A percentile compares a stretch with the other conserved stretches of the same genome.
phyloP scores from a whole-genome alignment of 2,888 invertebrate species.

The Psylliodes chrysocephalus region DNA sequence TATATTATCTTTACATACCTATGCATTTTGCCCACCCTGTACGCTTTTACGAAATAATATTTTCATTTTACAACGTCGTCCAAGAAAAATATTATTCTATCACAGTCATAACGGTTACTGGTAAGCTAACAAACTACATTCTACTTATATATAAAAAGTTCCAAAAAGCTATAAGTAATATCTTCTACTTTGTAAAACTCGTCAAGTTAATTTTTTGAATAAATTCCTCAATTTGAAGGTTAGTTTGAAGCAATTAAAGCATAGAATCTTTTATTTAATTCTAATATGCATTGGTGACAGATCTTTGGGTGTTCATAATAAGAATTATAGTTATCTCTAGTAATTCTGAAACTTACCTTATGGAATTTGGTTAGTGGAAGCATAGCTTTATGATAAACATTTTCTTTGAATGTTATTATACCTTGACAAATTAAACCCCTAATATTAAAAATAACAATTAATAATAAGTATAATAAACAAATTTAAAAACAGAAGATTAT shows the following conservation, averaged over 20 bases:
- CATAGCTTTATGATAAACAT: not conserved
- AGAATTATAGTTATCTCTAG: not conserved
- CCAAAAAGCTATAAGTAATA: conserved; percentile 35
- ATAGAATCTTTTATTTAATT: conserved; percentile 11
- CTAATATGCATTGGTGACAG: conserved; percentile 25
- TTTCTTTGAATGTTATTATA: too few relatives aligned
- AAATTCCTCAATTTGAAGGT: conserved; percentile 24
- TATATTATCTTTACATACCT: too few relatives aligned
- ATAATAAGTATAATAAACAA: too few relatives aligned
- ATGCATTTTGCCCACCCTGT: conserved; percentile 9
- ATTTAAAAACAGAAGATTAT: too few relatives aligned
- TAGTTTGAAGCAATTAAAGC: conserved; percentile 34
- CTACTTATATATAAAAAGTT: conserved; percentile 36
- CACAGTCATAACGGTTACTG: conserved; percentile 38
- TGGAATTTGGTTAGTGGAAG: not conserved
- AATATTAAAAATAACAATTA: too few relatives aligned
- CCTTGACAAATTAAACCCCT: too few relatives aligned
- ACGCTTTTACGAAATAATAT: conserved; percentile 11
- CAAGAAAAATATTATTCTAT: conserved; percentile 37
- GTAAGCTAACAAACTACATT: conserved; percentile 27
- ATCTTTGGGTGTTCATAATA: conserved; percentile 8
- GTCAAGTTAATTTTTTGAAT: conserved; percentile 18
- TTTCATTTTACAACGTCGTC: conserved; percentile 21
- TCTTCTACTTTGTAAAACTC: conserved; percentile 37
- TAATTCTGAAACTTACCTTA: not conserved